These are phyloP conservation scores for Halictus ligatus DNA, from an alignment of 2,888 invertebrate genomes.

Conservation along the genomic window DNA sequence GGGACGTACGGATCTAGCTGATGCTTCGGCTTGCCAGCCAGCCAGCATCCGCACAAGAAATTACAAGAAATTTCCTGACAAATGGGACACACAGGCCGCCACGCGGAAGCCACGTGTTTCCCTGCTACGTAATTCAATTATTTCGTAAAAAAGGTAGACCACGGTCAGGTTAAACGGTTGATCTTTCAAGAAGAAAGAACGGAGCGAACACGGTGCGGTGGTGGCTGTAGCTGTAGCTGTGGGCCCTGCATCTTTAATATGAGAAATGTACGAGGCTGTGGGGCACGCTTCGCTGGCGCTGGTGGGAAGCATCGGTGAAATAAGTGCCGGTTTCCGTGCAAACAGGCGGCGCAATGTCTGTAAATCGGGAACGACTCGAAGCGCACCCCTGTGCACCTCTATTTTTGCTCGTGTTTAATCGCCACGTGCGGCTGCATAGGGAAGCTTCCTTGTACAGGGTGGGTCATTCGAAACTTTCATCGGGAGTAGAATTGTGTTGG, in stretches of 20 bases:
- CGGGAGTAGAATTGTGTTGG: background rate
- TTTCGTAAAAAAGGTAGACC: background rate
- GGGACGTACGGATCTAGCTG: background rate
- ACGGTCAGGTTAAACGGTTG: constrained; percentile 1
- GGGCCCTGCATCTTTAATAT: constrained; percentile 52
- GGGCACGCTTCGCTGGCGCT: background rate
- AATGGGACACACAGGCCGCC: background rate
- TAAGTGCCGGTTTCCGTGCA: constrained; percentile 31
- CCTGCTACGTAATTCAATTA: background rate
- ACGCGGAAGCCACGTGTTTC: background rate
- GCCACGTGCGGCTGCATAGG: background rate
- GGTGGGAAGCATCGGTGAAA: constrained; percentile 5
- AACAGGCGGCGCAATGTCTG: constrained; percentile 42
- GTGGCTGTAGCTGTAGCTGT: background rate
- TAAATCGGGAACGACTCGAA: constrained; percentile 29
- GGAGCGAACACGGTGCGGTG: background rate
- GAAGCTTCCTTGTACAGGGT: background rate
- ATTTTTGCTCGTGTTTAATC: constrained; percentile 61
- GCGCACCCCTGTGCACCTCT: constrained; percentile 23
- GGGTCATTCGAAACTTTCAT: background rate
- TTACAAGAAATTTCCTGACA: background rate
- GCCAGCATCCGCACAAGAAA: background rate
- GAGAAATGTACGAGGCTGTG: constrained; percentile 42
- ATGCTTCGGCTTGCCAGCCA: background rate
- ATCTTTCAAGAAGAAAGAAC: constrained; percentile 20